Evolutionary conservation across 2,797 vertebrate species (phyloP), one percentile per base, ranked within the genome.

Genomic region (Hipposideros larvatus): DNA sequence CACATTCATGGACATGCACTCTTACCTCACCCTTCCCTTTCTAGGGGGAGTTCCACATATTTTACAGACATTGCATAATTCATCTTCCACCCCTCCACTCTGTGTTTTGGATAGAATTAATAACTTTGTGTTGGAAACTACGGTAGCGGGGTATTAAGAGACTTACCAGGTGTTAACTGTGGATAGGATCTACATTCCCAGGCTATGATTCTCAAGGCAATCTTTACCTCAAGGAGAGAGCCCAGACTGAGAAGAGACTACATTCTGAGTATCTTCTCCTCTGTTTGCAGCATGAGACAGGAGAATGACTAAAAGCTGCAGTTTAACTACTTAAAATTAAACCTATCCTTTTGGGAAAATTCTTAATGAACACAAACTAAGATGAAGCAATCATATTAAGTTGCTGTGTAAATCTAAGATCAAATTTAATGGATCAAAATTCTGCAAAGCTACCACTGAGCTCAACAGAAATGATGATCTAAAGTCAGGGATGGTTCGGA

Each of bases 321-420:
- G n/a, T 57, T 53, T 41, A 59, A 37, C 28, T 15, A 48, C 10
- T 70, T 70, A 84, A 79, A 83, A 92, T 63, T 34, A 70, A 92
- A 16, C 9, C 5, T 34, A 6, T 88, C 89, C 41, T 89, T 53
- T 70, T 80, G 22, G 48, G 57, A 82, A 51, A 85, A 24, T 41
- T 55, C 61, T 51, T 59, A 21, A 22, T 93, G 48, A 83, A 77
- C 41, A 68, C 34, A 70, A 78, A 78, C n/a, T 57, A 85, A 34
- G 87, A 83, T 34, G 79, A 92, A 89, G 21, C 24, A 41, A 63
- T 87, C 14, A n/a, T 18, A 77, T 80, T 89, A 41, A 88, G 71
- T 79, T 80, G 22, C n/a, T 48, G 2, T 57, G n/a, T 53, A 83
- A 41, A 77, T 73, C 74, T 86, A 82, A 91, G 68, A 70, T 63